Conservation (phyloP, 2,797 vertebrate genomes). For the Cyprinodon diabolis region DNA sequence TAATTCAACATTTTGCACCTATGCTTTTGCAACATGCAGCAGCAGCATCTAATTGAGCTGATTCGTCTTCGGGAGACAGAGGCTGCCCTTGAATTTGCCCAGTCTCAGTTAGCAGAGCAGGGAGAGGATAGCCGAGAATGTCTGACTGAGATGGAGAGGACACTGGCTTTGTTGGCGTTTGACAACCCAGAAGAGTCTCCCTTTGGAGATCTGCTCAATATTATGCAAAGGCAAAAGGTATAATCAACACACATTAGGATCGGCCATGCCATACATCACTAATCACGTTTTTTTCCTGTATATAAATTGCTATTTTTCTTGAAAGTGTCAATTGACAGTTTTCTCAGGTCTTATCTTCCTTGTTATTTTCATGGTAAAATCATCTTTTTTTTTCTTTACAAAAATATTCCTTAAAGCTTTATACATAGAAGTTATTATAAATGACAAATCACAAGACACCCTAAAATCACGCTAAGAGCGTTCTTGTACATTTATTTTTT, state of each 20-base stretch:
- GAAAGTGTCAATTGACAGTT: neutral
- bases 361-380: neutral
- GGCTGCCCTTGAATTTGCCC: slow-evolving; percentile 96
- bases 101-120: slow-evolving; percentile 97
- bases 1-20: neutral
- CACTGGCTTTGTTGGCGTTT: slow-evolving; percentile 93
- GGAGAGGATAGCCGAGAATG: slow-evolving; percentile 98
- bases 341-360: neutral
- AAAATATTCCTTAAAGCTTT: neutral
- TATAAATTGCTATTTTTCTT: neutral
- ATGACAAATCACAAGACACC: neutral
- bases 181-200: slow-evolving; percentile 98
- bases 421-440: neutral
- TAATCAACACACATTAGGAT: neutral
- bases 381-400: neutral
- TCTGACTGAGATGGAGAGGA: slow-evolving; percentile 97
- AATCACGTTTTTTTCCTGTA: neutral
- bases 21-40: slow-evolving; percentile 75
- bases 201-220: slow-evolving; percentile 96
- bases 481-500: neutral
- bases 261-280: neutral
- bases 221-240: slow-evolving; percentile 99
- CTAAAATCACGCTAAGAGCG: neutral
- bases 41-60: slow-evolving; percentile 98
- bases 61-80: slow-evolving; percentile 97